These are phyloP conservation scores for Podabrus alpinus DNA, from an alignment of 2,888 invertebrate genomes.

Conservation along the genomic window DNA sequence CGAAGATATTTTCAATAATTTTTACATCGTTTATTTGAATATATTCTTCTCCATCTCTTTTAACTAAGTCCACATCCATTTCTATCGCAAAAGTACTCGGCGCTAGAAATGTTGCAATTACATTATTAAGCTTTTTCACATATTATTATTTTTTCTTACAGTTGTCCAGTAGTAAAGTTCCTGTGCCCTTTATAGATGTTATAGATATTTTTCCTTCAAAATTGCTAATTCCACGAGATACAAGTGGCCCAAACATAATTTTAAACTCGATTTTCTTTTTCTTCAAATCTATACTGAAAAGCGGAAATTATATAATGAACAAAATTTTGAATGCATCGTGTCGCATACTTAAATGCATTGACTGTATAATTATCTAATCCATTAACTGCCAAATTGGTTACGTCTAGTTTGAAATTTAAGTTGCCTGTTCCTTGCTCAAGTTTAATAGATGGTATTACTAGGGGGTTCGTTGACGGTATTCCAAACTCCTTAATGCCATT, in stretches of 20 bases:
- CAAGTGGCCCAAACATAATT: too few relatives aligned
- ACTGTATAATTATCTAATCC: background rate
- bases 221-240: background rate
- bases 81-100: background rate
- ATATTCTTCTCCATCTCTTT: background rate
- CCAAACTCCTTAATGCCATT: slow-evolving; percentile 63
- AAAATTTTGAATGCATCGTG: too few relatives aligned
- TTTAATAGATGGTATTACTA: slow-evolving; percentile 62
- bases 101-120: background rate
- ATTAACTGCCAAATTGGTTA: background rate
- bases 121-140: too few relatives aligned
- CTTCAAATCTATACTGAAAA: too few relatives aligned
- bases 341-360: background rate
- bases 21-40: background rate
- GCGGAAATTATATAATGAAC: too few relatives aligned
- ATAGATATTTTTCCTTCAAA: background rate
- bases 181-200: background rate
- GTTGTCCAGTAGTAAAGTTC: background rate
- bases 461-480: slow-evolving; percentile 64
- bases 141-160: too few relatives aligned
- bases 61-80: background rate
- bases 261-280: too few relatives aligned
- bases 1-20: background rate
- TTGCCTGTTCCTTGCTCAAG: slow-evolving; percentile 59
- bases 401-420: background rate